Evolutionary conservation across 2,797 vertebrate species (phyloP), one percentile per base, ranked within the genome.

Genomic region (Oophaga sylvatica): DNA sequence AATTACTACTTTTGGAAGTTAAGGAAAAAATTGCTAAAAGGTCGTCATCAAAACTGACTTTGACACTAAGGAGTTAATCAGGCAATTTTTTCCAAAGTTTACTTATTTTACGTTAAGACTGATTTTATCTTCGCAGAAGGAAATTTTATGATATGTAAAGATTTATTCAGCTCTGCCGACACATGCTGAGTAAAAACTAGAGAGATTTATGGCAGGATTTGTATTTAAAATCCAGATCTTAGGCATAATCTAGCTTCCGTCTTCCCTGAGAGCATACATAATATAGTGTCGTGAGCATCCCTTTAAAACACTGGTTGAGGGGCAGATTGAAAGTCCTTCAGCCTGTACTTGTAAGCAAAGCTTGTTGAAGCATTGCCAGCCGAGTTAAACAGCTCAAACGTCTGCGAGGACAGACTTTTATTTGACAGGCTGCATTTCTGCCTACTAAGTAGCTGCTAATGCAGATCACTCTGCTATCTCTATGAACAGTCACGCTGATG

Each of bases 361-460:
- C 84, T 81, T 82, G 87, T 77, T 89, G 80, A 86, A 63, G 84
- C 63, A 62, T 79, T 89, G 87, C 87, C 87, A 89, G 79, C 79
- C 16, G 76, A 77, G 70, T 82, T 86, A 86, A 78, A 82, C 84
- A 86, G 60, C 84, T 89, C 84, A 70, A 80, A 82, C 62, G 63
- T 86, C 83, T 86, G 71, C 62, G 63, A 81, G 83, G 70, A 85
- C 79, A 84, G 82, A 80, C 87, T 60, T 84, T 68, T 77, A 82
- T 82, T 82, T 82, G 87, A 89, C 87, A 78, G 71, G 70, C 76
- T 62, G 76, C 87, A 57, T 88, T 77, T 45, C 87, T 89, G 87
- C 87, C 87, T 89, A 77, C 87, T 89, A 89, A 89, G 87, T 89
- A 89, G 87, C 87, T 70, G 45, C 60, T 86, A 85, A 86, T 89